Evolutionary conservation across 2,888 invertebrate species (phyloP).

Genomic region (Dermolepida albohirtum): DNA sequence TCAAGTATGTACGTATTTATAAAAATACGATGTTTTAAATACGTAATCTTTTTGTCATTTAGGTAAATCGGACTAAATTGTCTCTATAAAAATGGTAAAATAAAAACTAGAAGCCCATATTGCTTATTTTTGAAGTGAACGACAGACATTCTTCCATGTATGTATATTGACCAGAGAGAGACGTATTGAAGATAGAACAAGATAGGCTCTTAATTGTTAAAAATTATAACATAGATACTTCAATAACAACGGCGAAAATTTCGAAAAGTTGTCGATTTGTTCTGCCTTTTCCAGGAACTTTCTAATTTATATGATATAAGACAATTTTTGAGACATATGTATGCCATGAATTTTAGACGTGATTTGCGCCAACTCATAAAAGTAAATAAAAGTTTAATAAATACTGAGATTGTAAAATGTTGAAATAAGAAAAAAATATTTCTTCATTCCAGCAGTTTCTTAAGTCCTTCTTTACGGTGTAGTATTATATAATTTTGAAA

Average conservation of each 20-base stretch:
- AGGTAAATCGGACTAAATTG: conserved; percentile 11
- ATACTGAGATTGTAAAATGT: too few relatives aligned
- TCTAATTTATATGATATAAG: not conserved
- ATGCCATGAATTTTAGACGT: not conserved
- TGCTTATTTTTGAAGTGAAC: conserved; percentile 47
- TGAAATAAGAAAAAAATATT: too few relatives aligned
- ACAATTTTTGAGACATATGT: not conserved
- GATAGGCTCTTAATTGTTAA: conserved; percentile 27
- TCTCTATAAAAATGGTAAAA: conserved; percentile 21
- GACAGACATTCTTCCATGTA: conserved; percentile 44
- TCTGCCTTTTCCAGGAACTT: not conserved
- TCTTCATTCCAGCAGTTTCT: too few relatives aligned
- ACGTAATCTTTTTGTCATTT: not conserved
- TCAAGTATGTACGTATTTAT: not conserved
- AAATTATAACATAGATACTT: conserved; percentile 10
- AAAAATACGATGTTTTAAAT: too few relatives aligned
- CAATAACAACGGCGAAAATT: conserved; percentile 5
- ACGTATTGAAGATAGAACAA: conserved; percentile 40
- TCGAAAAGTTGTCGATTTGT: conserved; percentile 16
- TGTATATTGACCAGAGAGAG: conserved; percentile 47
- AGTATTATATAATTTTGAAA: too few relatives aligned
- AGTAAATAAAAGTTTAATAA: too few relatives aligned
- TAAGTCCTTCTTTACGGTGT: too few relatives aligned
- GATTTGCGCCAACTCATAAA: too few relatives aligned
- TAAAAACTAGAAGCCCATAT: conserved; percentile 45